These are phyloP conservation scores for Bicyclus anynana DNA, from an alignment of 1,140 invertebrate genomes.

Conservation along the genomic window DNA sequence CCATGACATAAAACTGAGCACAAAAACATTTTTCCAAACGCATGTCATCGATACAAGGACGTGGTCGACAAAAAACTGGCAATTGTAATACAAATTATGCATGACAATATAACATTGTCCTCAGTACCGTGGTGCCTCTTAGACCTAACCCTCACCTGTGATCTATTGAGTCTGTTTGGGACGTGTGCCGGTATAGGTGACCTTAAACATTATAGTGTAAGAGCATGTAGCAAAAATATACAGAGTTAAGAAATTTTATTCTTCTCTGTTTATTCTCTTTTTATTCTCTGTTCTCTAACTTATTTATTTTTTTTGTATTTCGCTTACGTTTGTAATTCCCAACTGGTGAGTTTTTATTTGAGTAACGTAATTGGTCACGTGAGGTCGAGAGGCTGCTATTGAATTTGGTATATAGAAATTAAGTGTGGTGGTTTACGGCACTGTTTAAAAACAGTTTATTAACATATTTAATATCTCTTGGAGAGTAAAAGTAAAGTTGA, in stretches of 20 bases:
- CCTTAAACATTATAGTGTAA: neutral
- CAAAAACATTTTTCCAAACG: neutral
- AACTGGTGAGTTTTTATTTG: no score
- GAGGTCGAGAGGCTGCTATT: no score
- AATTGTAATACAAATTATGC: constrained; percentile 13
- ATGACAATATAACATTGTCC: constrained; percentile 21
- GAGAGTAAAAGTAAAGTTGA: no score
- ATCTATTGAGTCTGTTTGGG: constrained; percentile 13
- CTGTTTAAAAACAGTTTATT: no score
- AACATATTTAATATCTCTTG: no score
- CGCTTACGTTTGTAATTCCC: no score
- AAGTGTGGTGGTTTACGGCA: no score
- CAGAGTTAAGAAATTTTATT: neutral
- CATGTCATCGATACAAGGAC: constrained; percentile 12
- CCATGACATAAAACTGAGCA: neutral
- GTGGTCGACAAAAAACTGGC: constrained; percentile 9
- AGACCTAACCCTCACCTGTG: constrained; percentile 15
- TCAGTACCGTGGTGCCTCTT: constrained; percentile 10
- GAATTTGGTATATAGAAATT: no score
- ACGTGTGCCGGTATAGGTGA: constrained; percentile 7
- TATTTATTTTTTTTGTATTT: no score
- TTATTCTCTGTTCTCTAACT: no score
- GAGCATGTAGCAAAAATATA: neutral
- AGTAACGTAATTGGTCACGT: no score
- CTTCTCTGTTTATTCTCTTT: no score